These are phyloP conservation scores for Halictus ligatus DNA, from an alignment of 2,888 invertebrate species.

Conservation along the genomic window DNA sequence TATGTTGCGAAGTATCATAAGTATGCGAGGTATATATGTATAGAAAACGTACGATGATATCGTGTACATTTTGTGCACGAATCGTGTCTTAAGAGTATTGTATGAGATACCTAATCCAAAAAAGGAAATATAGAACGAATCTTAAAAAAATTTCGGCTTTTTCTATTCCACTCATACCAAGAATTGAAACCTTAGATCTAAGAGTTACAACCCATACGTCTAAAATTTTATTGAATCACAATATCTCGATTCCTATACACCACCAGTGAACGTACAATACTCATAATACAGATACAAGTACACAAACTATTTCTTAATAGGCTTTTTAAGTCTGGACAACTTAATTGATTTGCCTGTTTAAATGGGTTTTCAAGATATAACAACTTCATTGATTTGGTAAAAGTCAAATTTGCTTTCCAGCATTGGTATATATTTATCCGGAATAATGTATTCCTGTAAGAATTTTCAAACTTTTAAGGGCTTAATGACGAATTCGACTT, in stretches of 20 bases:
- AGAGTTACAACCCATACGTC: neutral
- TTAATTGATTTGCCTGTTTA: neutral
- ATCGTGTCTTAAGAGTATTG: neutral
- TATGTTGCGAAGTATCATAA: constrained; percentile 8
- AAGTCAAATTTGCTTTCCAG: neutral
- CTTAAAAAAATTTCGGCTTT: neutral
- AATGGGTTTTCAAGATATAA: neutral
- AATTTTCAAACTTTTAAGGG: neutral
- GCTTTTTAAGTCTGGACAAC: neutral
- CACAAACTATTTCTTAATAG: neutral
- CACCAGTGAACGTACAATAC: neutral
- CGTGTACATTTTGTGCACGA: neutral
- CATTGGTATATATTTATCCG: neutral
- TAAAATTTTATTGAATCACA: neutral
- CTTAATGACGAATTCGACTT: too few relatives aligned
- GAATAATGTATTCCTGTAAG: neutral
- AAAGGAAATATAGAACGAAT: constrained; percentile 7
- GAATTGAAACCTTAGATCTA: neutral
- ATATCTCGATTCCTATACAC: neutral
- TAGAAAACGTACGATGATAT: neutral
- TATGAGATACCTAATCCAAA: constrained; percentile 3
- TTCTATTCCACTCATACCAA: neutral
- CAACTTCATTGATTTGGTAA: neutral
- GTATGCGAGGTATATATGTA: constrained; percentile 1
- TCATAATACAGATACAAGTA: neutral